Percentiles rank a stretch among this genome's conserved stretches.
Evolutionary conservation across 1,140 invertebrate genomes (phyloP).

Genomic region (Drosophila oshimai): DNA sequence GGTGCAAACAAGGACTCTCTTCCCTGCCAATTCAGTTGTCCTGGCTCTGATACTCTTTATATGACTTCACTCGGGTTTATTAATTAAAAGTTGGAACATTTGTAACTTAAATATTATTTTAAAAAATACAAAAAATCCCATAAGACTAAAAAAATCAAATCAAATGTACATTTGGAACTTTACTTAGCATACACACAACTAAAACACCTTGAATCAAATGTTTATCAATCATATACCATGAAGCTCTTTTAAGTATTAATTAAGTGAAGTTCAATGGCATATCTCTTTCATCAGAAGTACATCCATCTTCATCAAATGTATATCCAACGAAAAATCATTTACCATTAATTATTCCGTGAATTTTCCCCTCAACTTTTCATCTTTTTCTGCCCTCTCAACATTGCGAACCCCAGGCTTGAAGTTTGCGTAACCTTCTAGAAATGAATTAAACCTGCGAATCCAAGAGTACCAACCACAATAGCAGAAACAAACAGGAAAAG

Average conservation of each 20-base stretch:
- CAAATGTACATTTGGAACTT: too few relatives aligned
- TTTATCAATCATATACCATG: neutral
- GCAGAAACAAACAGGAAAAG: slow-evolving; percentile 43
- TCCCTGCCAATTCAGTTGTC: neutral
- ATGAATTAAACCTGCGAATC: slow-evolving; percentile 1
- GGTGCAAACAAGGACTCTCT: neutral
- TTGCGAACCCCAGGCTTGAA: neutral
- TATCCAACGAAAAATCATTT: slow-evolving; percentile 24
- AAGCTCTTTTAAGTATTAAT: neutral
- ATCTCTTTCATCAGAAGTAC: neutral
- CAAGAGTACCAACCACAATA: slow-evolving; percentile 11
- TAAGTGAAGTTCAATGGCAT: neutral
- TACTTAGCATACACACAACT: neutral
- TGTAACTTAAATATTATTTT: too few relatives aligned
- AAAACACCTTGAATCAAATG: neutral
- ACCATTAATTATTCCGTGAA: slow-evolving; percentile 30
- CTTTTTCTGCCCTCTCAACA: neutral
- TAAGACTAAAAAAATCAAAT: too few relatives aligned
- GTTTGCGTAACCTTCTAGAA: slow-evolving; percentile 9
- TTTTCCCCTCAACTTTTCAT: neutral
- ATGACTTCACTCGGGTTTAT: neutral
- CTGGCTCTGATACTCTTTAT: neutral
- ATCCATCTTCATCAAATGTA: slow-evolving; percentile 36
- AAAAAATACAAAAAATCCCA: too few relatives aligned
- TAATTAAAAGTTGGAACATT: neutral